Conservation (phyloP, 2,888 invertebrate genomes). For the Uloborus plumipes region DNA sequence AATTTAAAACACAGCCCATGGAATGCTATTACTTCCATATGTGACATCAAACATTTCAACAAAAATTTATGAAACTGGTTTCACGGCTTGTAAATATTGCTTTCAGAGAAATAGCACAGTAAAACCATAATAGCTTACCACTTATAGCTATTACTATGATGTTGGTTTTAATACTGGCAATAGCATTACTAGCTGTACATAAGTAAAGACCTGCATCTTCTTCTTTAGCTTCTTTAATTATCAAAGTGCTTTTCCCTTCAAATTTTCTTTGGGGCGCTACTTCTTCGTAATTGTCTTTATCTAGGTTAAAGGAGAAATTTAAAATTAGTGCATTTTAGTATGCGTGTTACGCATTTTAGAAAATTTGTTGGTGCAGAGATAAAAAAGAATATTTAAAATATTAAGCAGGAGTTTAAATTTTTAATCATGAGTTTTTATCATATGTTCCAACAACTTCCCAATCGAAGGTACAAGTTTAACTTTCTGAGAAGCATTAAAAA, state of each 20-base stretch:
- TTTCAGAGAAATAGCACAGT: neutral
- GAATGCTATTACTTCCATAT: no score
- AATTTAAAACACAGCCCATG: no score
- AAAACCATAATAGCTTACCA: slow-evolving; percentile 32
- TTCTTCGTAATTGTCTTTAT: slow-evolving; percentile 10
- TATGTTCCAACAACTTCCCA: neutral
- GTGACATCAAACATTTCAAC: no score
- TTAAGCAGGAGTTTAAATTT: neutral
- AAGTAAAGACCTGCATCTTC: slow-evolving; percentile 44
- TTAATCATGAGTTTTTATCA: neutral
- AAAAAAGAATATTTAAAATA: neutral
- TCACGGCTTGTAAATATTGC: neutral
- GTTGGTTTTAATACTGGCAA: slow-evolving; percentile 31
- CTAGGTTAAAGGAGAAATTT: slow-evolving; percentile 10
- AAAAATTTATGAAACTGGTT: no score
- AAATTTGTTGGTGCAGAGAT: no score
- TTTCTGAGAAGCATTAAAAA: no score
- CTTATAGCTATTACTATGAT: slow-evolving; percentile 44
- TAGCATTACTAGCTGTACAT: slow-evolving; percentile 48
- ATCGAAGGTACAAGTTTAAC: no score
- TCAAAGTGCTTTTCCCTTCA: slow-evolving; percentile 19
- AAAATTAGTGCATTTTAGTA: neutral
- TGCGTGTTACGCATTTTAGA: neutral
- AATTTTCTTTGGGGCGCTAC: slow-evolving; percentile 13
- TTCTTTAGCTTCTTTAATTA: neutral